Conservation (phyloP, 2,888 invertebrate species). For the Boloria euphrosyne region DNA sequence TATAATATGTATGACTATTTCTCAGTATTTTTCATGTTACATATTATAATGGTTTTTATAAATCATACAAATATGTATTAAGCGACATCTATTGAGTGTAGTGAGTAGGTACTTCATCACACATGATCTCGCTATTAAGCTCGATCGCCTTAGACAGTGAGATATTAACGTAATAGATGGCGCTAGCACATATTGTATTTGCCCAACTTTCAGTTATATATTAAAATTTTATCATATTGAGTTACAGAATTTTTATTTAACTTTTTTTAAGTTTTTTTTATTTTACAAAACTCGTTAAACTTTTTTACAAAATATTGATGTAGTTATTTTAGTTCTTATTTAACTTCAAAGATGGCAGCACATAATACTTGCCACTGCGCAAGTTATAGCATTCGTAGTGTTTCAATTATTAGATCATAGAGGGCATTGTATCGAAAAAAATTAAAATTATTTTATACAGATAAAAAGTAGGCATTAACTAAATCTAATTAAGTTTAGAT, state of each 20-base stretch:
- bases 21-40: too few relatives aligned
- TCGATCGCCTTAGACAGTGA: neutral
- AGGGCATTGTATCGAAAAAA: neutral
- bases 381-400: too few relatives aligned
- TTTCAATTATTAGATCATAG: neutral
- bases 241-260: neutral
- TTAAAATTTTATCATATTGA: neutral
- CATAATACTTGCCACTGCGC: neutral
- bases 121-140: neutral
- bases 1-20: too few relatives aligned
- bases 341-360: neutral
- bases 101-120: neutral
- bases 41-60: too few relatives aligned
- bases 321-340: neutral
- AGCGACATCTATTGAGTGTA: neutral
- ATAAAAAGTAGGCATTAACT: too few relatives aligned
- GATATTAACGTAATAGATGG: neutral
- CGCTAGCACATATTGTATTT: neutral
- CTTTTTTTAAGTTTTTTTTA: neutral
- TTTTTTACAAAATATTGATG: too few relatives aligned
- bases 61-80: too few relatives aligned
- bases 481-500: too few relatives aligned
- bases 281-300: too few relatives aligned
- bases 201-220: neutral
- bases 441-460: neutral